phyloP scores from a whole-genome alignment of 2,888 invertebrate species.

The Mesorhabditis belari region DNA sequence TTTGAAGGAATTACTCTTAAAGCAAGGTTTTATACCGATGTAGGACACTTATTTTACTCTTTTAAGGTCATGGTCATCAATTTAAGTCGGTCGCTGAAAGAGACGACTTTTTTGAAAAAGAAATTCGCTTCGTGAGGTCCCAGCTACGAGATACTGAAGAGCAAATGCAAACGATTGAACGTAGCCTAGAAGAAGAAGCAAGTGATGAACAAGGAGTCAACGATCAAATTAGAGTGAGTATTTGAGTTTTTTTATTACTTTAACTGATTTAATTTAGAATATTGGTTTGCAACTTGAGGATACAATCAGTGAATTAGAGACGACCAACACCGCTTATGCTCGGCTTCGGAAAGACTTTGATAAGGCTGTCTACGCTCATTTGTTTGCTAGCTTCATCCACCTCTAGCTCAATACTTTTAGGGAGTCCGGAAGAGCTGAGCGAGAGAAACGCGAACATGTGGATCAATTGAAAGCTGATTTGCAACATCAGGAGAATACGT shows the following conservation, averaged over 20 bases:
- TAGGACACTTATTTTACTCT: neutral
- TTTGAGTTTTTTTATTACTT: neutral
- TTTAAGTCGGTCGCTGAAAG: slow-evolving; percentile 84
- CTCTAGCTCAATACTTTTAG: slow-evolving; percentile 8
- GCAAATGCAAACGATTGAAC: slow-evolving; percentile 20
- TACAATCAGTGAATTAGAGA: slow-evolving; percentile 83
- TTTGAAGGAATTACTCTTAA: slow-evolving; percentile 91
- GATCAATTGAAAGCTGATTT: slow-evolving; percentile 16
- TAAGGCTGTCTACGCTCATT: slow-evolving; percentile 11
- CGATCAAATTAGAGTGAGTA: slow-evolving; percentile 5
- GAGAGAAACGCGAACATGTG: slow-evolving; percentile 24
- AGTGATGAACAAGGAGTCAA: slow-evolving; percentile 29
- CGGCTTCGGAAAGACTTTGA: slow-evolving; percentile 20
- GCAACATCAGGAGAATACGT: slow-evolving; percentile 5
- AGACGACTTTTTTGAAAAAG: slow-evolving; percentile 91
- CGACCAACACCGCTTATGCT: slow-evolving; percentile 64
- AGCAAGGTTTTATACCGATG: slow-evolving; percentile 62
- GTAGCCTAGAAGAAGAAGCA: slow-evolving; percentile 26
- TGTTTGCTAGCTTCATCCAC: slow-evolving; percentile 10
- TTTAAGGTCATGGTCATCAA: slow-evolving; percentile 29
- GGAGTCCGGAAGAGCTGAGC: slow-evolving; percentile 29
- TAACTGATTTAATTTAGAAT: slow-evolving; percentile 6
- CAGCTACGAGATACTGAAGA: slow-evolving; percentile 73
- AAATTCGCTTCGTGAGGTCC: slow-evolving; percentile 65
- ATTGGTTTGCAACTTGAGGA: slow-evolving; percentile 72